Conservation (phyloP, 2,888 invertebrate genomes). For the Drosophila peninsularis region DNA sequence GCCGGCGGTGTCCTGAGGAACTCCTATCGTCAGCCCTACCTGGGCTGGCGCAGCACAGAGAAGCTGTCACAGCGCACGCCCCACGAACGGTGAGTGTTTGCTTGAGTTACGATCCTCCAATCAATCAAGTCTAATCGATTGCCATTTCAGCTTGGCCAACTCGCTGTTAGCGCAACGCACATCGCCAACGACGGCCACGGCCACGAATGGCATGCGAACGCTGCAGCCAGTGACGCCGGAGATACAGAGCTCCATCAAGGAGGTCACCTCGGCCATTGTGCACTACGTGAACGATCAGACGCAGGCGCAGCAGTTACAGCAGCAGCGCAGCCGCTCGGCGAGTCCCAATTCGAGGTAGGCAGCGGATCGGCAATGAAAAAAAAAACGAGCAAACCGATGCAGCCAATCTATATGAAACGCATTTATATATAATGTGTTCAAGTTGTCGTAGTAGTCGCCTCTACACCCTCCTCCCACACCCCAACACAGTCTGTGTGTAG, state of each 20-base stretch:
- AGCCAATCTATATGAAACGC: conserved; percentile 4
- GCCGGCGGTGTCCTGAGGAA: conserved; percentile 82
- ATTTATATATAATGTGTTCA: conserved; percentile 7
- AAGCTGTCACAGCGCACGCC: conserved; percentile 92
- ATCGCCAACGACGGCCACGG: conserved; percentile 57
- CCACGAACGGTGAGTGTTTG: conserved; percentile 88
- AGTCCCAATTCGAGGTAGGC: conserved; percentile 85
- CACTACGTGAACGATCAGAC: conserved; percentile 93
- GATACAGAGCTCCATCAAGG: conserved; percentile 94
- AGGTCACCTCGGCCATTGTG: conserved; percentile 96
- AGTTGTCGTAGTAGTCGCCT: conserved; percentile 43
- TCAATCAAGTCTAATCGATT: neutral
- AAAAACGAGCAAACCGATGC: conserved; percentile 16
- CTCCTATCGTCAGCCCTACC: conserved; percentile 94
- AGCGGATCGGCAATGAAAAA: conserved; percentile 25
- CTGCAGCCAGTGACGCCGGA: conserved; percentile 86
- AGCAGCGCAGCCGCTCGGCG: conserved; percentile 85
- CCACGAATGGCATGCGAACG: conserved; percentile 53
- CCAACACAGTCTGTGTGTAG: conserved; percentile 32
- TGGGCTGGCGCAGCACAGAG: conserved; percentile 96
- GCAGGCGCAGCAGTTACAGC: conserved; percentile 83
- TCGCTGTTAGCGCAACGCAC: conserved; percentile 86
- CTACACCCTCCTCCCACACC: neutral
- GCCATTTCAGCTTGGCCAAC: conserved; percentile 87
- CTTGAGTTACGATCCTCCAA: neutral